Conservation (phyloP, 1,140 invertebrate species). For the Caerostris extrusa region DNA sequence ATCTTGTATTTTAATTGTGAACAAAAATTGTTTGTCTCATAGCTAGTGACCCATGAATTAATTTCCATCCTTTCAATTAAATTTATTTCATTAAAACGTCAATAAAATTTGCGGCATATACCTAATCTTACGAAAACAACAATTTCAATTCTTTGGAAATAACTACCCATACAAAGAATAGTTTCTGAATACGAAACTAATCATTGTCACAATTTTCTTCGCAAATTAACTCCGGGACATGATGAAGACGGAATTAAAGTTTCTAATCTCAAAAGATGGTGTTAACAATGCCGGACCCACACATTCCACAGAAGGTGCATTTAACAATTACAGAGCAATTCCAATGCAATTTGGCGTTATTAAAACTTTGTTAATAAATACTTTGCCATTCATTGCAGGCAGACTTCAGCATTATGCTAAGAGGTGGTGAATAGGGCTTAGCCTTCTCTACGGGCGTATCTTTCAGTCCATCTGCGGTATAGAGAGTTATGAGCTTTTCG, state of each 20-base stretch:
- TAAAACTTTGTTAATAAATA: slow-evolving; percentile 73
- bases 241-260: not conserved
- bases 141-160: too few relatives aligned
- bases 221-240: too few relatives aligned
- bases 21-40: too few relatives aligned
- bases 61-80: too few relatives aligned
- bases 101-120: too few relatives aligned
- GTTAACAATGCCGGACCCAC: slow-evolving; percentile 20
- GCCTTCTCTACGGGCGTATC: slow-evolving; percentile 42
- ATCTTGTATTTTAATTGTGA: too few relatives aligned
- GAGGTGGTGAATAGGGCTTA: slow-evolving; percentile 28
- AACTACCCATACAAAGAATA: too few relatives aligned
- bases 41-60: too few relatives aligned
- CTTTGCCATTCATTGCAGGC: not conserved
- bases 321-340: slow-evolving; percentile 52
- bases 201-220: too few relatives aligned
- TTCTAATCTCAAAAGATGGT: slow-evolving; percentile 4
- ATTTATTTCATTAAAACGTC: too few relatives aligned
- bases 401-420: slow-evolving; percentile 36
- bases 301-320: not conserved
- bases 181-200: too few relatives aligned
- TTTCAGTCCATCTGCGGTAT: slow-evolving; percentile 29
- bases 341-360: slow-evolving; percentile 51
- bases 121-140: too few relatives aligned
- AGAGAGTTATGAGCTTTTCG: slow-evolving; percentile 41